These are phyloP conservation scores for Hemiscyllium ocellatum DNA, from an alignment of 2,113 vertebrate genomes.

Conservation along the genomic window DNA sequence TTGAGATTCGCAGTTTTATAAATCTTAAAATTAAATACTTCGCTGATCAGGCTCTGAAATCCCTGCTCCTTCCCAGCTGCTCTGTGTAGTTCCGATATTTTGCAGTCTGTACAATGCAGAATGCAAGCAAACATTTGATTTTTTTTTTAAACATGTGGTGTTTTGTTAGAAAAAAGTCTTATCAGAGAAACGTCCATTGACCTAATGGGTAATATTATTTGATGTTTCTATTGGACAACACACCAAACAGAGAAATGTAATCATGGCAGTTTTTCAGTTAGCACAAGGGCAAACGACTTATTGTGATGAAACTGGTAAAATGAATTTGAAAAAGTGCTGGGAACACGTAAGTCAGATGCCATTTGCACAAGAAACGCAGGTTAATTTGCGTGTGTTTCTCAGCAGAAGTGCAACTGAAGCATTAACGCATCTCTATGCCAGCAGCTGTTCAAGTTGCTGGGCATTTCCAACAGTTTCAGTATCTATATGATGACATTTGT, in stretches of 20 bases:
- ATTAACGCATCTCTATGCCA: neutral
- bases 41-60: too few species aligned
- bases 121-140: neutral
- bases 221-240: neutral
- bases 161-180: neutral
- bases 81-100: too few species aligned
- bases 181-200: neutral
- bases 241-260: neutral
- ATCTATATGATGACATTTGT: neutral
- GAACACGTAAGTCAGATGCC: neutral
- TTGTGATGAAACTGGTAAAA: neutral
- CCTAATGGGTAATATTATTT: neutral
- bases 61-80: too few species aligned
- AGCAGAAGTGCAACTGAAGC: neutral
- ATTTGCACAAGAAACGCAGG: neutral
- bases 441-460: neutral
- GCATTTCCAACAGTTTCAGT: neutral
- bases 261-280: neutral
- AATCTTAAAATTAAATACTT: too few species aligned
- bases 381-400: neutral
- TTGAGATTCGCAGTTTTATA: too few species aligned
- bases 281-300: neutral
- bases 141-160: neutral
- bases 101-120: neutral
- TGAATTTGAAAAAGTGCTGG: neutral